Evolutionary conservation across 2,797 vertebrate species (phyloP), one percentile per base, ranked within the genome.

Genomic region (Huso huso): DNA sequence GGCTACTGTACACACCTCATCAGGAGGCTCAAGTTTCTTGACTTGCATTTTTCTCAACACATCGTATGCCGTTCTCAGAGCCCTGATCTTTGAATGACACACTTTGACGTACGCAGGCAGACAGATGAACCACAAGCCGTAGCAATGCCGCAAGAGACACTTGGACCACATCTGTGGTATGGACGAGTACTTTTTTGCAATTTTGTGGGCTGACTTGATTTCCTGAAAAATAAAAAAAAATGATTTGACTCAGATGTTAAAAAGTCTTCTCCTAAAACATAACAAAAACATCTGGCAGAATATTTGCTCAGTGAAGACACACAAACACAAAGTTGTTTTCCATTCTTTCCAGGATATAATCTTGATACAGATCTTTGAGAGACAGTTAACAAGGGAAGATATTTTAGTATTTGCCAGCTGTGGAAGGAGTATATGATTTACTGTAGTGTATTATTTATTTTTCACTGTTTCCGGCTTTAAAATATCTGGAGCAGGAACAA

Each of bases 81-180:
- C 95, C 63, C 96, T 90, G 71, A 96, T 94, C 83, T 98, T 99
- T 2, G 96, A 99, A 82, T 95, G 95, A 81, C 94, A 95, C 8
- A 89, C 90, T 72, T 89, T 88, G 59, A 96, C 92, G 0, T 97
- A 97, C 0, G 92, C 94, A 0, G 96, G 96, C 60, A 99, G 88
- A 83, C 96, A 98, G 79, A 99, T 99, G 78, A 99, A 99, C 97
- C 97, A 99, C 18, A 99, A 87, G 48, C 97, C 96, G 0, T 96
- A 98, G 75, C 97, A 98, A 81, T 98, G 95, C 10, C 94, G 89
- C 64, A 98, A 80, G 18, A 99, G 87, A 83, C 97, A 99, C 78
- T 93, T 91, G 74, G 97, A 98, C 97, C 97, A 99, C 96, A 99
- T 95, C 79, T 98, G 94, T 66, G 97, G 97, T 77, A 99, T 89